Conservation (phyloP, 2,888 invertebrate genomes). For the Melinaea menophilus region DNA sequence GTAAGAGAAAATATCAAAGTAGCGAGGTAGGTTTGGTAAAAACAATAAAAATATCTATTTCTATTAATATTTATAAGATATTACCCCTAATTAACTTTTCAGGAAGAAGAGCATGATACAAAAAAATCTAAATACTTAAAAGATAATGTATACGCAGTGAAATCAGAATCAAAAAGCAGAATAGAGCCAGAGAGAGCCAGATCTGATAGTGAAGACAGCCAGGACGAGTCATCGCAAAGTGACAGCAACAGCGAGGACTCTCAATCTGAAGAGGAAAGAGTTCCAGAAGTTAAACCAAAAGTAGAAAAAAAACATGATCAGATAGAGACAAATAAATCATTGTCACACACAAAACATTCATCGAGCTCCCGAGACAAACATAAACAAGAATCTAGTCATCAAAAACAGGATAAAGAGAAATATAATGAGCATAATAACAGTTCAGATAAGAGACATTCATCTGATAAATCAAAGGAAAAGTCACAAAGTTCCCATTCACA, state of each 20-base stretch:
- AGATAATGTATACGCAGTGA: conserved; percentile 50
- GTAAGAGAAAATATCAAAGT: conserved; percentile 60
- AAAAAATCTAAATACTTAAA: conserved; percentile 56
- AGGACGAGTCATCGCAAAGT: conserved; percentile 50
- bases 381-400: conserved; percentile 44
- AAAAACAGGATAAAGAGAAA: conserved; percentile 42
- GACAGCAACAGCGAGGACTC: conserved; percentile 51
- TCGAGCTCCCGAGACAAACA: conserved; percentile 42
- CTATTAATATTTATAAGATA: not conserved
- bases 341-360: conserved; percentile 42
- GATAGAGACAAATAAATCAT: conserved; percentile 39
- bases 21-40: conserved; percentile 53
- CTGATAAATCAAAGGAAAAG: conserved; percentile 52
- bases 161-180: conserved; percentile 41
- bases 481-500: conserved; percentile 49
- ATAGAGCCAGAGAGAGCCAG: conserved; percentile 36
- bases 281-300: conserved; percentile 40
- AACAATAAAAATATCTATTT: not conserved
- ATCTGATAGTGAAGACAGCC: conserved; percentile 41
- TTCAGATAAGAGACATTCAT: conserved; percentile 43
- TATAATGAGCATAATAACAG: conserved; percentile 41
- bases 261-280: conserved; percentile 51
- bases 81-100: conserved; percentile 6
- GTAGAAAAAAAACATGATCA: conserved; percentile 45
- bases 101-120: conserved; percentile 59